Conservation (phyloP, 1,140 invertebrate species). For the Bombus consobrinus region DNA sequence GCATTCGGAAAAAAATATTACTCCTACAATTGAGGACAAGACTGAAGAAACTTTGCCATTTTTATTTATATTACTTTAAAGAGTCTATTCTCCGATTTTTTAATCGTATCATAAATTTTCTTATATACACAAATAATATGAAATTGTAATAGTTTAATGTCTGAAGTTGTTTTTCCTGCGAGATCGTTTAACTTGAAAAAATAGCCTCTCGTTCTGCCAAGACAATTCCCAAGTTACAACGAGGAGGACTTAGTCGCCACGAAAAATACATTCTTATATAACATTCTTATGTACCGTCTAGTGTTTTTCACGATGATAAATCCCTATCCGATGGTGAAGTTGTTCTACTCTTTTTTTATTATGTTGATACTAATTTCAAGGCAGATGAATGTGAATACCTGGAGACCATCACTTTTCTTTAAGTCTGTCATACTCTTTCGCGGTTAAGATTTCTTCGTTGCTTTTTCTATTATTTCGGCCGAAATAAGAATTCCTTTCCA, state of each 20-base stretch:
- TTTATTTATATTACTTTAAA: too few species aligned
- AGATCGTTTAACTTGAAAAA: conserved; percentile 14
- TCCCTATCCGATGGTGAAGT: neutral
- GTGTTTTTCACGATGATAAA: conserved; percentile 28
- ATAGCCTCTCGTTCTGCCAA: conserved; percentile 11
- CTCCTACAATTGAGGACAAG: too few species aligned
- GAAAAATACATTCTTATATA: conserved; percentile 5
- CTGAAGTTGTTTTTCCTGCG: neutral
- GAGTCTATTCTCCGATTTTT: neutral
- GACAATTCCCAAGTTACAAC: conserved; percentile 22
- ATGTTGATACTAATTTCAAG: conserved; percentile 17
- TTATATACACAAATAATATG: neutral
- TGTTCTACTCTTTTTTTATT: neutral
- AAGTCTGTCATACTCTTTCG: conserved; percentile 1
- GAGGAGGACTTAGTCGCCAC: neutral
- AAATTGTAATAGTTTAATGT: neutral
- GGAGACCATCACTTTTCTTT: neutral
- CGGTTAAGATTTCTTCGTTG: conserved; percentile 6
- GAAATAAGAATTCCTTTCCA: neutral
- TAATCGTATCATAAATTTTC: neutral
- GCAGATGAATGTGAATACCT: neutral
- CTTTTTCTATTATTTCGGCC: neutral
- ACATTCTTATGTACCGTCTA: conserved; percentile 21
- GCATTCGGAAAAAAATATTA: too few species aligned
- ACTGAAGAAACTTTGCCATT: too few species aligned